These are phyloP conservation scores for Deroptyus accipitrinus DNA, from an alignment of 2,113 vertebrate genomes.

Conservation along the genomic window DNA sequence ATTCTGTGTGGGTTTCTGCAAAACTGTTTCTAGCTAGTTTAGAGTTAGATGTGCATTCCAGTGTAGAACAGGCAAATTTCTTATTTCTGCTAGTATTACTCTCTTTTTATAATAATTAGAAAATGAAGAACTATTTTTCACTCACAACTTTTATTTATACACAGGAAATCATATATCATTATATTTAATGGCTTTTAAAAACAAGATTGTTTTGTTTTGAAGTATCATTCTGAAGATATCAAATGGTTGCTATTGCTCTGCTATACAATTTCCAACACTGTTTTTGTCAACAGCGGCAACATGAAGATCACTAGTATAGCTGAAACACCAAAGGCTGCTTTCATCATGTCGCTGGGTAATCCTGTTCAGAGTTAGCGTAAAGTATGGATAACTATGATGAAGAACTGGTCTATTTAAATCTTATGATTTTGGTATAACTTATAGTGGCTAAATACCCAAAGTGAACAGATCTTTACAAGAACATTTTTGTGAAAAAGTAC, in stretches of 20 bases:
- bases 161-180: neutral
- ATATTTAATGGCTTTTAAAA: neutral
- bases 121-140: neutral
- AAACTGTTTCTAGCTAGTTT: constrained; percentile 4
- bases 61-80: neutral
- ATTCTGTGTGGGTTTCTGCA: constrained; percentile 31
- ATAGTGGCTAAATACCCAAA: neutral
- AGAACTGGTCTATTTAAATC: neutral
- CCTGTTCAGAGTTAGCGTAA: neutral
- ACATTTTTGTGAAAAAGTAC: neutral
- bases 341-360: neutral
- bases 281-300: neutral
- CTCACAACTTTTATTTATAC: neutral
- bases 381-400: neutral
- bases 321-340: neutral
- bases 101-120: neutral
- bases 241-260: neutral
- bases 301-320: neutral
- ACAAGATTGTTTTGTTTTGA: neutral
- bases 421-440: neutral
- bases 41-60: neutral
- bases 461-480: neutral
- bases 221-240: neutral
- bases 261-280: neutral
- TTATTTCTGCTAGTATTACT: neutral